Conservation (phyloP, 2,888 invertebrate genomes). For the Rhagium mordax region DNA sequence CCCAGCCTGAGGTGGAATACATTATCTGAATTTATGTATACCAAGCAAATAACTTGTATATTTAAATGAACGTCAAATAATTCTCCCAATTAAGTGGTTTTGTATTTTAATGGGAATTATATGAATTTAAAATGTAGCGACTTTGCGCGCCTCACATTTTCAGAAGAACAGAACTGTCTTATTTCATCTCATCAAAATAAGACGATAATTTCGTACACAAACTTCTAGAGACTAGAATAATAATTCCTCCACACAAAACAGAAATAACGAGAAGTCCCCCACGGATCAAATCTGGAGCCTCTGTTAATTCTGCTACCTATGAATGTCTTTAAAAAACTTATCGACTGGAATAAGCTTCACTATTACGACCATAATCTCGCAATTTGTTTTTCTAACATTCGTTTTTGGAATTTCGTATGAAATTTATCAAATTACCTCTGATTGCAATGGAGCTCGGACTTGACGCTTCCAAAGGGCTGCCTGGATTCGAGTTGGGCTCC, state of each 20-base stretch:
- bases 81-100: background rate
- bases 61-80: background rate
- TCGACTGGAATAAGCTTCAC: no score
- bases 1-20: background rate
- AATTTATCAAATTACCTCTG: slow-evolving; percentile 59
- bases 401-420: no score
- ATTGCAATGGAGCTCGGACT: slow-evolving; percentile 65
- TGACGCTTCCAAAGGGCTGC: slow-evolving; percentile 68
- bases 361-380: no score
- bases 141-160: background rate
- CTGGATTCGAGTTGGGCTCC: slow-evolving; percentile 68
- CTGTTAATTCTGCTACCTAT: no score
- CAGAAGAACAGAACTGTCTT: background rate
- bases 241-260: no score
- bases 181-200: no score
- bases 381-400: no score
- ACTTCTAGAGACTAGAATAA: no score
- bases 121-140: background rate
- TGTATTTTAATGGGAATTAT: background rate
- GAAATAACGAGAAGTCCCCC: no score
- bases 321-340: no score
- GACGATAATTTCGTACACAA: no score
- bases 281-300: no score
- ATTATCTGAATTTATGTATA: background rate
- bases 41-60: background rate